phyloP scores from a whole-genome alignment of 2,113 vertebrate genomes.

The Alligator mississippiensis region DNA sequence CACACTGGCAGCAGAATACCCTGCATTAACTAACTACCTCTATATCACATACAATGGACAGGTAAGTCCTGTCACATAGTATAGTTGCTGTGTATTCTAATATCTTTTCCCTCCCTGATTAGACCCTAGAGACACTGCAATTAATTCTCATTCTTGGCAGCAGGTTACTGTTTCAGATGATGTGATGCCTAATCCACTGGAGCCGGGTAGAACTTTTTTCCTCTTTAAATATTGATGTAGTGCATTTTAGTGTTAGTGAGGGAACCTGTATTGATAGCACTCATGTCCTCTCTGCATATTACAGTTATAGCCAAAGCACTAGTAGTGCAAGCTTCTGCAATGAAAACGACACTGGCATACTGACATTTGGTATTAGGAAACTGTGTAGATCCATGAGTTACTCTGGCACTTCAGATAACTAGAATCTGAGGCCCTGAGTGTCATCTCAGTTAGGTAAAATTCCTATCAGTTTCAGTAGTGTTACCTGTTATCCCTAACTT shows the following conservation, averaged over 20 bases:
- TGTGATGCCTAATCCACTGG: not conserved
- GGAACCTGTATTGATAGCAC: not conserved
- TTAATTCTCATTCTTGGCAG: not conserved
- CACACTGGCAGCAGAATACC: slow-evolving; percentile 94
- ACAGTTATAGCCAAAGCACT: not conserved
- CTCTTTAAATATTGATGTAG: not conserved
- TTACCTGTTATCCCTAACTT: slow-evolving; percentile 2
- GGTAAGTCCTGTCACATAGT: slow-evolving; percentile 76
- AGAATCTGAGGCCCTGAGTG: not conserved
- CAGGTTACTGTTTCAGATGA: not conserved
- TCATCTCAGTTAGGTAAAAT: not conserved
- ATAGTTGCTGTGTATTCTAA: not conserved
- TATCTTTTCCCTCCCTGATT: not conserved
- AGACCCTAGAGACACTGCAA: slow-evolving; percentile 18
- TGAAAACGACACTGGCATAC: not conserved
- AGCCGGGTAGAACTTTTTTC: not conserved
- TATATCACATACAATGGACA: slow-evolving; percentile 93
- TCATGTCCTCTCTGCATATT: not conserved
- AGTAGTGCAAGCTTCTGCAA: not conserved
- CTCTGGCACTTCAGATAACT: not conserved
- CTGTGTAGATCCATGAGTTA: not conserved
- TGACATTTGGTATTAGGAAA: not conserved
- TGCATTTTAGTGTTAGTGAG: not conserved
- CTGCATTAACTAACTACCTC: slow-evolving; percentile 93
- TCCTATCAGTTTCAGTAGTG: not conserved